Percentiles rank a stretch among this genome's conserved stretches.
Evolutionary conservation across 2,113 vertebrate genomes (phyloP).

Genomic region (Peromyscus leucopus): DNA sequence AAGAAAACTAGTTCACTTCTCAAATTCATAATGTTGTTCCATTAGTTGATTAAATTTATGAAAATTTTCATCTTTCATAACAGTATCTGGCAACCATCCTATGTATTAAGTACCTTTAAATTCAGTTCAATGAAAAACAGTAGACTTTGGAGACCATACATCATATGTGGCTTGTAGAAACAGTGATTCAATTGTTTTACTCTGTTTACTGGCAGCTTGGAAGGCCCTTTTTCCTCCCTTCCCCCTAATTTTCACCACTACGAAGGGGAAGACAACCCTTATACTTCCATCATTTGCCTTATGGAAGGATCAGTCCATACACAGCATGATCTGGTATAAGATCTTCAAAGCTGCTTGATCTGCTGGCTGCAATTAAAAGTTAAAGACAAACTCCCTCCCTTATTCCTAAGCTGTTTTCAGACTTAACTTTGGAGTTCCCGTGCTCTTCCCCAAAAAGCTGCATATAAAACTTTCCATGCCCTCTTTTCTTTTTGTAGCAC

Average conservation of each 20-base stretch:
- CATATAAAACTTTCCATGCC: not conserved
- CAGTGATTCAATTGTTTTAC: not conserved
- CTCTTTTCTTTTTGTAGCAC: not conserved
- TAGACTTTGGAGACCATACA: not conserved
- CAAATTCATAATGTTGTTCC: not conserved
- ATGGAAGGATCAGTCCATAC: not conserved
- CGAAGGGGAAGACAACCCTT: not conserved
- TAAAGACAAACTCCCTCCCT: not conserved
- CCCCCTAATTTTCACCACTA: not conserved
- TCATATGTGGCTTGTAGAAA: not conserved
- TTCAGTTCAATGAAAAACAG: not conserved
- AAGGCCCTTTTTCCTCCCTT: not conserved
- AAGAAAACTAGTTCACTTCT: not conserved
- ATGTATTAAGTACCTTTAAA: not conserved
- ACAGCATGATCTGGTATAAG: not conserved
- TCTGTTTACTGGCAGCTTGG: not conserved
- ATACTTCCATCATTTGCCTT: fast-evolving
- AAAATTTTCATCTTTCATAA: not conserved
- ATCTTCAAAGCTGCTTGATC: fast-evolving
- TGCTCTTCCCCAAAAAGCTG: not conserved
- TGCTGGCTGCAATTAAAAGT: not conserved
- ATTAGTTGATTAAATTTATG: not conserved
- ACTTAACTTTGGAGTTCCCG: not conserved
- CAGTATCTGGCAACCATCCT: not conserved
- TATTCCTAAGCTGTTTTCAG: not conserved